Evolutionary conservation across 1,140 invertebrate genomes (phyloP).

Genomic region (Ceratitis capitata): DNA sequence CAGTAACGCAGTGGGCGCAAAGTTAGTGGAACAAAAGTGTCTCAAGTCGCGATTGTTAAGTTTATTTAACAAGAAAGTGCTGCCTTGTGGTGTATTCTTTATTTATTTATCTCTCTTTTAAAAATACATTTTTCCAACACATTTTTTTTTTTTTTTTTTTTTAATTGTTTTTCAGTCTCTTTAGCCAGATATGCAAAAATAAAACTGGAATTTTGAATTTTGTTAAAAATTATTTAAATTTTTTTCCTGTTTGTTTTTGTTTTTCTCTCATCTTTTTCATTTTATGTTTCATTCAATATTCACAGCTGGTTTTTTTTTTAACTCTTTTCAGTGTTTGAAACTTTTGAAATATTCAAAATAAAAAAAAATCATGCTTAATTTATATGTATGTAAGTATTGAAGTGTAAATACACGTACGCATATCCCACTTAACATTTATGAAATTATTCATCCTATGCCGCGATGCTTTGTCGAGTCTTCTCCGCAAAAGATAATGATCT

Average conservation of each 20-base stretch:
- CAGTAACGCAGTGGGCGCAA: not conserved
- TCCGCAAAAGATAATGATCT: no score
- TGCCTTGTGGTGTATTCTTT: not conserved
- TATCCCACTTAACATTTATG: no score
- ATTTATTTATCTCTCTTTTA: not conserved
- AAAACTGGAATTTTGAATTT: constrained; percentile 2
- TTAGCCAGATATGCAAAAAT: not conserved
- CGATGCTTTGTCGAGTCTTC: no score
- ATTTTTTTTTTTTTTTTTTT: not conserved
- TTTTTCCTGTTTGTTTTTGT: not conserved
- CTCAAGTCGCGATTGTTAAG: not conserved
- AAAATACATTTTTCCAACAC: not conserved
- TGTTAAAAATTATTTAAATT: not conserved
- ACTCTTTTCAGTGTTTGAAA: not conserved
- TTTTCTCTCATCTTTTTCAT: no score
- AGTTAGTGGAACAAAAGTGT: not conserved
- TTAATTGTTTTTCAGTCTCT: not conserved
- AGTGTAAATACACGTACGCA: not conserved
- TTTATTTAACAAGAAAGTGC: not conserved
- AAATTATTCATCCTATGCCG: no score
- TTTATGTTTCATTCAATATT: not conserved
- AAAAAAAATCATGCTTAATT: no score
- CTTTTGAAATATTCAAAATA: constrained; percentile 3
- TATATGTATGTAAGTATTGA: not conserved
- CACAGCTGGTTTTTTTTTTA: not conserved